Evolutionary conservation across 2,113 vertebrate genomes (phyloP), one percentile per base, ranked within the genome.

Genomic region (Dasypus novemcinctus): DNA sequence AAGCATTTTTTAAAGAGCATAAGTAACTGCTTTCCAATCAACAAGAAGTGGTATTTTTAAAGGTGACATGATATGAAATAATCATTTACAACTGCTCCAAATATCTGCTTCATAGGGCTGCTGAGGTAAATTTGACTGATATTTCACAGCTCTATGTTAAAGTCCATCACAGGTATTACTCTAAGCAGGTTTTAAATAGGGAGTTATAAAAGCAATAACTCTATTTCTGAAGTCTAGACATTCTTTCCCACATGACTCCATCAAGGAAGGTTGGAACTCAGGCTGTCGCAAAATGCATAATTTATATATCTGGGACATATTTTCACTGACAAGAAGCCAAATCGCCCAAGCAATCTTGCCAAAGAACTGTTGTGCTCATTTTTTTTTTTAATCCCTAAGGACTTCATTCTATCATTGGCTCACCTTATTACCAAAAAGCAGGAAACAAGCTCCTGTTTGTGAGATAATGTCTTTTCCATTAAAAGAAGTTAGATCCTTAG

Each of bases 291-390:
- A 96, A 87, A 93, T 97, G 90, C 31, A 29, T 96, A 97, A 98
- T 98, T 98, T 98, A 98, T 97, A 96, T 81, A 97, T 97, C 89
- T 96, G 97, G 76, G 92, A 93, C 23, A 5, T 98, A 97, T 98
- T 98, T 98, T 97, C 96, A 94, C 96, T 98, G 97, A 94, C 94
- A 29, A 52, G 68, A 88, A 88, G 97, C 97, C 98, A 98, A 98
- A 81, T 98, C 97, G 79, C 92, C 95, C 66, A 54, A 41, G 87
- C 59, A 90, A 79, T 83, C 61, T 97, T 98, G 98, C 98, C 98
- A 98, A 97, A 95, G 69, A 97, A 83, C 94, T 97, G 97, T 97
- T 97, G 90, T 88, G 97, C 95, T 96, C 13, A 4, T 80, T 97
- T 92, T 95, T 80, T 29, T 78, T 68, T 66, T 96, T 97, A 66